Evolutionary conservation across 2,888 invertebrate genomes (phyloP).

Genomic region (Prosopocoilus inquinatus): DNA sequence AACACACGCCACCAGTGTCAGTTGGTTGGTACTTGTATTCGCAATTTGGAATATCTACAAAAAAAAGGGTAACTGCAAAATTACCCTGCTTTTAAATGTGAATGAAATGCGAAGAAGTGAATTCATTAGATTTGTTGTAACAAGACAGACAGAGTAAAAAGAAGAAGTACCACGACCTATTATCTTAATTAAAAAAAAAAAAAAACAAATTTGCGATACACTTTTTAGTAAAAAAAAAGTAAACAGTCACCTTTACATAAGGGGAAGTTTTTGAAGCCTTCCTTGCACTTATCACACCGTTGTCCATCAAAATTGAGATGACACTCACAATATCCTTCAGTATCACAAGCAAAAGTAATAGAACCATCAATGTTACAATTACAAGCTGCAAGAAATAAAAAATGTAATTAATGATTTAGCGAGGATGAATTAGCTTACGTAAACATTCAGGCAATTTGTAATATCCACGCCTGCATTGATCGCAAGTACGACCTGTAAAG

Average conservation of each 20-base stretch:
- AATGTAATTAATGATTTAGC: not conserved
- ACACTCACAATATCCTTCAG: conserved; percentile 85
- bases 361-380: conserved; percentile 87
- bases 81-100: no score
- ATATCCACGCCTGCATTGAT: conserved; percentile 90
- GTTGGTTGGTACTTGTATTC: conserved; percentile 91
- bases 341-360: conserved; percentile 83
- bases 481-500: conserved; percentile 88
- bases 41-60: no score
- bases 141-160: no score
- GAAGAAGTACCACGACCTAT: no score
- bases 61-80: conserved; percentile 71
- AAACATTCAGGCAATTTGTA: conserved; percentile 89
- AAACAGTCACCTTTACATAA: conserved; percentile 90
- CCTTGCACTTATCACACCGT: conserved; percentile 85
- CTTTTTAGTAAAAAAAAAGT: no score
- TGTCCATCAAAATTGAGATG: conserved; percentile 81
- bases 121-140: no score
- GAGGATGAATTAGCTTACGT: conserved; percentile 54
- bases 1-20: conserved; percentile 84
- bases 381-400: conserved; percentile 67
- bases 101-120: conserved; percentile 1
- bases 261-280: conserved; percentile 96
- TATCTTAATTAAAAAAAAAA: no score
- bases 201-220: no score